Percentiles rank a stretch among this genome's conserved stretches.
Conservation (phyloP, 1,140 invertebrate genomes). For the Megalopta genalis region DNA sequence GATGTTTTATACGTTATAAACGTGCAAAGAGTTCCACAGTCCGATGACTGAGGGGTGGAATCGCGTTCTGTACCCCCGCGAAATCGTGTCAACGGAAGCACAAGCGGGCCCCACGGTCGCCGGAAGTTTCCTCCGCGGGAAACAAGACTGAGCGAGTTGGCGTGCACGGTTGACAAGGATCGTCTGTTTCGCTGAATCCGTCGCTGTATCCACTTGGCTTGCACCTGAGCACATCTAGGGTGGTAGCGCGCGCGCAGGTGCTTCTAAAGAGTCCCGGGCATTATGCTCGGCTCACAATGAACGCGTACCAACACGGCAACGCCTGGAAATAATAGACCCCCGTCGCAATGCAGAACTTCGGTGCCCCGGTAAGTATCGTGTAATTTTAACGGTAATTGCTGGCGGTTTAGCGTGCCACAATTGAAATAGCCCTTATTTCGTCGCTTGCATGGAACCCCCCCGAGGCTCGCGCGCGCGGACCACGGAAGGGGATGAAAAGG, state of each 20-base stretch:
- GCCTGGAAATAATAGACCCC: constrained; percentile 71
- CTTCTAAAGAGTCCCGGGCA: constrained; percentile 51
- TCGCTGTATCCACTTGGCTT: not conserved
- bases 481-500: not conserved
- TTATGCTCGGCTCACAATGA: constrained; percentile 59
- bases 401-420: constrained; percentile 68
- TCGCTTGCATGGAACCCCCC: constrained; percentile 21
- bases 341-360: constrained; percentile 72
- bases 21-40: too few species aligned
- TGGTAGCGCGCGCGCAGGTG: constrained; percentile 31
- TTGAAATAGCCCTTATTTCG: constrained; percentile 70
- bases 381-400: constrained; percentile 73
- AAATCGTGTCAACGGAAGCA: too few species aligned
- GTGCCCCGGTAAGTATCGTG: constrained; percentile 72
- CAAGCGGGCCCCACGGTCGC: too few species aligned
- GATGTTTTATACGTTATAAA: too few species aligned
- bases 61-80: too few species aligned
- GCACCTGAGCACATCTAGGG: constrained; percentile 45
- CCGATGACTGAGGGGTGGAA: too few species aligned
- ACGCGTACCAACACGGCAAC: constrained; percentile 34
- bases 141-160: not conserved
- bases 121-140: not conserved
- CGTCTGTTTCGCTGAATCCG: constrained; percentile 5
- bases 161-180: not conserved
- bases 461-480: not conserved